Evolutionary conservation across 1,140 invertebrate species (phyloP), one percentile per base, ranked within the genome.

Genomic region (Cardiocondyla obscurior): DNA sequence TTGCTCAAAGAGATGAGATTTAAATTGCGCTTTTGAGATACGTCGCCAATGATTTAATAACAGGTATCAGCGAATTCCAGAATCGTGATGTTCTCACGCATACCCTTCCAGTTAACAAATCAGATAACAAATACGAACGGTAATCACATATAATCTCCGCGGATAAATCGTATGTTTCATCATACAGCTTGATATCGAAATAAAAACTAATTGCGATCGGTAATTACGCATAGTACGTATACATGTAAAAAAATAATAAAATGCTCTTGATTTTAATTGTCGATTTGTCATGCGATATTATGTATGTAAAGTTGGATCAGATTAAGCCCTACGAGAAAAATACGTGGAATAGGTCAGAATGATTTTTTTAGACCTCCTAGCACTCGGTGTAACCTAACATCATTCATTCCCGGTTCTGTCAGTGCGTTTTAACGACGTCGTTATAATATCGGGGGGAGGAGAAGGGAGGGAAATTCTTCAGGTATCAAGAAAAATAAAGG

Each of bases 371-470:
- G 44, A 67, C 46, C 60, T 12, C 74, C 74, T 30, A 46, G 46
- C 7, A 79, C 16, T 53, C 16, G 46, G 10, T 12, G 28, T 10
- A 22, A 53, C 46, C 33, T 22, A n/a, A 30, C 33, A 69, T 79
- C 46, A 53, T 53, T 69, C 74, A 69, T 79, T 30, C 33, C 55
- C 46, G 14, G 14, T 55, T n/a, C 22, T 62, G 64, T 65, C 70
- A 46, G 55, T 70, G 42, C 19, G 44, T 69, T 83, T 87, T 87
- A 87, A 87, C 84, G 84, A 87, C 70, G 64, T 87, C 84, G 84
- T 87, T 87, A 87, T 72, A 77, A 83, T 19, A 57, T 82, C 12
- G 51, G 16, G 36, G 51, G 33, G 12, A n/a, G n/a, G n/a, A n/a
- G n/a, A n/a, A n/a, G n/a, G n/a, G n/a, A n/a, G n/a, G n/a, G n/a